These are phyloP conservation scores for Cyclargus thomasi DNA, from an alignment of 1,140 invertebrate species.

Conservation along the genomic window DNA sequence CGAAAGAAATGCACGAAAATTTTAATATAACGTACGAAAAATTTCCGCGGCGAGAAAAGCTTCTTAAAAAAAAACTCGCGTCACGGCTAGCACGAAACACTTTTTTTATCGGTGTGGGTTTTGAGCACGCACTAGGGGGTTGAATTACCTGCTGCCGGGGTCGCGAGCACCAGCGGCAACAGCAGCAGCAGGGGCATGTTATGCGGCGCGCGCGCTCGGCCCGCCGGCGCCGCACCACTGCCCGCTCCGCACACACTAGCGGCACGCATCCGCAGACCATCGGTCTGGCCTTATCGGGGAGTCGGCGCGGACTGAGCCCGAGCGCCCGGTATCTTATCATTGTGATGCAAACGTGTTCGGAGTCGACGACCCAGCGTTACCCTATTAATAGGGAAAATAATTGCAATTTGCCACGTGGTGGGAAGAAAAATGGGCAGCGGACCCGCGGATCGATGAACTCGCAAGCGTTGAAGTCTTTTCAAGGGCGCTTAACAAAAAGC, in stretches of 20 bases:
- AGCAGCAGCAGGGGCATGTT: conserved; percentile 67
- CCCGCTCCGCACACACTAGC: conserved; percentile 38
- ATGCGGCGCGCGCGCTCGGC: conserved; percentile 51
- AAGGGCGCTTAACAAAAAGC: conserved; percentile 62
- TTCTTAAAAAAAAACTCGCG: neutral
- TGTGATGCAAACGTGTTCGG: neutral
- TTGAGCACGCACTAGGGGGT: conserved; percentile 5
- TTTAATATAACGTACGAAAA: neutral
- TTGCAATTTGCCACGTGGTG: neutral
- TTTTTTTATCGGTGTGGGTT: neutral
- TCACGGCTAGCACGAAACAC: no score
- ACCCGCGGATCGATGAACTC: conserved; percentile 51
- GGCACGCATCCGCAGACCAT: conserved; percentile 45
- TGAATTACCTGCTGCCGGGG: conserved; percentile 56
- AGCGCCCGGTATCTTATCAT: conserved; percentile 23
- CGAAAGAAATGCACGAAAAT: neutral
- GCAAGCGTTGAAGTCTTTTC: conserved; percentile 69
- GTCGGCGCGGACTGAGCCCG: conserved; percentile 54
- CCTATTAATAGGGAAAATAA: conserved; percentile 3
- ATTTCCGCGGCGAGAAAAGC: neutral
- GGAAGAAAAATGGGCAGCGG: neutral
- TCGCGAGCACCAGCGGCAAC: conserved; percentile 64
- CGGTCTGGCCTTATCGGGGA: conserved; percentile 49
- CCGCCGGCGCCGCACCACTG: conserved; percentile 41
- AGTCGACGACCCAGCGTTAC: conserved; percentile 39